Percentiles rank a stretch among this genome's conserved stretches.
These are phyloP conservation scores for Acanthiza pusilla DNA, from an alignment of 2,797 vertebrate genomes.

Conservation along the genomic window DNA sequence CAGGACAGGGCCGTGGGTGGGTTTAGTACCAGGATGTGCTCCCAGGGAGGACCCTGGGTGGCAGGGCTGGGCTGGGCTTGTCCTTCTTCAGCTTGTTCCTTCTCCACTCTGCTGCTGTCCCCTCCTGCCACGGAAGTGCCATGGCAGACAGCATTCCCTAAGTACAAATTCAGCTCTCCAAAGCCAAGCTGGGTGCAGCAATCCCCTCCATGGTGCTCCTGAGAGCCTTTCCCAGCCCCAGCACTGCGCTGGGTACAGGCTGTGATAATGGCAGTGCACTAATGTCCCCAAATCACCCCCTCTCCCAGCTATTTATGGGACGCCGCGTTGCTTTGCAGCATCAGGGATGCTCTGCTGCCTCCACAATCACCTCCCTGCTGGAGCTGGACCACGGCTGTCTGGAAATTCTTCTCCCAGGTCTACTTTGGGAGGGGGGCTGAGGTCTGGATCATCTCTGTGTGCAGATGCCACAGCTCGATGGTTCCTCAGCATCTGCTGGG, in stretches of 20 bases:
- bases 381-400: not conserved
- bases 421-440: not conserved
- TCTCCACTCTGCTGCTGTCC: not conserved
- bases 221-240: not conserved
- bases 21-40: not conserved
- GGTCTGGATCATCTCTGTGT: accelerated
- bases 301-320: not conserved
- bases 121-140: not conserved
- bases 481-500: not conserved
- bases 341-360: not conserved
- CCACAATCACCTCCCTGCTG: not conserved
- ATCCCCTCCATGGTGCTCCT: accelerated
- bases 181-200: not conserved
- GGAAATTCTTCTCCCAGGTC: not conserved
- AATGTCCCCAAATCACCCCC: not conserved
- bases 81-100: not conserved
- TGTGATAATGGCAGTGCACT: not conserved
- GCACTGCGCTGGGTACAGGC: accelerated
- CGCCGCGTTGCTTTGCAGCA: not conserved
- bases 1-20: not conserved
- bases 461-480: not conserved
- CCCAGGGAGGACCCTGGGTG: not conserved
- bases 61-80: not conserved
- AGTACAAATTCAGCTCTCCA: not conserved
- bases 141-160: not conserved